Base-by-base conservation (phyloP, 2,888 invertebrate species). In the Leucania comma region DNA sequence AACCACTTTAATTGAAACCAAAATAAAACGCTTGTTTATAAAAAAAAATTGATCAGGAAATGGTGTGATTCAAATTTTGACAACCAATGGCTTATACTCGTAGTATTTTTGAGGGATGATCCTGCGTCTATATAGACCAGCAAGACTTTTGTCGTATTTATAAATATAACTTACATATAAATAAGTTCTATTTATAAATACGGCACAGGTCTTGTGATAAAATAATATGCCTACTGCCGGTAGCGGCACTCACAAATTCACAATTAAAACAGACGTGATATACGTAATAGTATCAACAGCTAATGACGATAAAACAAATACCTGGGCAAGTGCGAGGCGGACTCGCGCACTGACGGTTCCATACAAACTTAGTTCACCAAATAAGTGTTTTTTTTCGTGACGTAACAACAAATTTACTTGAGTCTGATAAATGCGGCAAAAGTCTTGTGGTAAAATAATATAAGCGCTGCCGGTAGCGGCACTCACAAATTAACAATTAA, bases 401-500 rank as follows among this genome's bases (percentile, higher is more conserved):
- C n/a, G n/a, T n/a, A n/a, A n/a, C n/a, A n/a, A n/a, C n/a, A n/a
- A n/a, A n/a, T n/a, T n/a, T n/a, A n/a, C n/a, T n/a, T n/a, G n/a
- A n/a, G n/a, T n/a, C n/a, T n/a, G n/a, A n/a, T n/a, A n/a, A n/a
- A n/a, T n/a, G n/a, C n/a, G n/a, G n/a, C n/a, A n/a, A 24, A 35
- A 38, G 42, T n/a, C n/a, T 24, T 22, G 9, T 35, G 12, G 22
- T 24, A 24, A 32, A 14, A 24, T 42, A 48, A 58, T 29, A 3
- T n/a, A 56, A 4, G 29, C 4, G n/a, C 32, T 10, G 9, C 35
- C n/a, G 59, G 12, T 5, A 8, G 5, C 1, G 35, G 38, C 4
- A 32, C 26, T 54, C 24, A 12, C 48, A 20, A 54, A 29, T 63
- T 58, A 62, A 51, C 29, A 46, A 58, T 58, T 48, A 74, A 80